A percentile compares a stretch with the other conserved stretches of the same genome.
Conservation (phyloP, 2,113 vertebrate genomes). For the Nothobranchius kuhntae region DNA sequence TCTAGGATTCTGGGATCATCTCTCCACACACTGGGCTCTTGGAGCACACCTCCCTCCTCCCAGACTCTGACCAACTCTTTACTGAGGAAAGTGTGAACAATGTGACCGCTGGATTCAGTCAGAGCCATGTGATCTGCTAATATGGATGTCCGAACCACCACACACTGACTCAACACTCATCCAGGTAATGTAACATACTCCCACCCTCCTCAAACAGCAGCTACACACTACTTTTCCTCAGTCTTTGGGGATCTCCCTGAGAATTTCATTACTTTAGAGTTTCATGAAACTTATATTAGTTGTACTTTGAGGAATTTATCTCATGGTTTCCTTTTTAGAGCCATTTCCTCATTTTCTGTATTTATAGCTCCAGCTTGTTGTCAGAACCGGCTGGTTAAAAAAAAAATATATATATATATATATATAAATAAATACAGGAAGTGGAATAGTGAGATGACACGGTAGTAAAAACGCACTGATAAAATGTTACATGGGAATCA, state of each 20-base stretch:
- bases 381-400: slow-evolving; percentile 3
- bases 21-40: slow-evolving; percentile 6
- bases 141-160: slow-evolving; percentile 71
- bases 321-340: background rate
- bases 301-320: background rate
- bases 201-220: too few relatives aligned
- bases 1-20: slow-evolving; percentile 15
- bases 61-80: slow-evolving; percentile 12
- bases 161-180: slow-evolving; percentile 63
- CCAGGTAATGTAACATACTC: slow-evolving; percentile 56
- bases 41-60: background rate
- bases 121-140: slow-evolving; percentile 58
- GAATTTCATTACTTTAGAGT: background rate
- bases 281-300: background rate
- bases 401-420: background rate
- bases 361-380: background rate
- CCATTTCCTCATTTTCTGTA: slow-evolving; percentile 47
- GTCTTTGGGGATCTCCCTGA: background rate
- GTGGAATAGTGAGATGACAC: slow-evolving; percentile 22
- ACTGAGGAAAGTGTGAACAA: slow-evolving; percentile 28
- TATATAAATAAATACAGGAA: slow-evolving; percentile 39
- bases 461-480: background rate
- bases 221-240: too few relatives aligned
- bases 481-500: too few relatives aligned
- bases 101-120: slow-evolving; percentile 61